A percentile compares a stretch with the other conserved stretches of the same genome.
Conservation (phyloP, 1,140 invertebrate genomes). For the Galleria mellonella region DNA sequence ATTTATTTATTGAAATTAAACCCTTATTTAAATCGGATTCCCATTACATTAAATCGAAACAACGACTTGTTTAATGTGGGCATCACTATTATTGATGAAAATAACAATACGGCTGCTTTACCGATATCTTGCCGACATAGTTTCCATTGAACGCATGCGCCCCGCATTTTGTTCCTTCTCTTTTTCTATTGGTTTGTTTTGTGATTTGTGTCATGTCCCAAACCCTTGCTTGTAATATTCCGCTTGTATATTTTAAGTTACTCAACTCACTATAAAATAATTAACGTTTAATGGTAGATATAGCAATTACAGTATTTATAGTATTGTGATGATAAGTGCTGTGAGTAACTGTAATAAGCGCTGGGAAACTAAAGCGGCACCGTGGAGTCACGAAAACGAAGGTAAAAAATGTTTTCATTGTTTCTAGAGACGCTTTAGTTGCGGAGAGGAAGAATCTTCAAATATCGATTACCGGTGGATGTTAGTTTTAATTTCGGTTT, state of each 20-base stretch:
- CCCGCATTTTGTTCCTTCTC: constrained; percentile 39
- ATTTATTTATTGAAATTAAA: too few relatives aligned
- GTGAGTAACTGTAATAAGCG: constrained; percentile 68
- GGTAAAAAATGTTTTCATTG: constrained; percentile 70
- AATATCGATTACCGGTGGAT: constrained; percentile 49
- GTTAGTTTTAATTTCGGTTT: too few relatives aligned
- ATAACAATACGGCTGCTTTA: constrained; percentile 38
- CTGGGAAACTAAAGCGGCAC: constrained; percentile 71
- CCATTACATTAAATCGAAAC: too few relatives aligned
- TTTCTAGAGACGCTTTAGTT: constrained; percentile 53
- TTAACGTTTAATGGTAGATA: constrained; percentile 55
- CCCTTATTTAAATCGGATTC: too few relatives aligned
- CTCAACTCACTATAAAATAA: constrained; percentile 45
- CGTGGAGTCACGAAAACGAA: constrained; percentile 74
- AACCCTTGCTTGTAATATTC: constrained; percentile 58
- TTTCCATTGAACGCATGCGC: constrained; percentile 55
- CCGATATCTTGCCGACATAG: constrained; percentile 29
- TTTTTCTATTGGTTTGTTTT: constrained; percentile 70
- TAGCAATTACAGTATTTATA: constrained; percentile 52
- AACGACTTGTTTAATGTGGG: too few relatives aligned
- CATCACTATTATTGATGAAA: constrained; percentile 24
- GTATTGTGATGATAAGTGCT: constrained; percentile 73
- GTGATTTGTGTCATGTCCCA: constrained; percentile 58
- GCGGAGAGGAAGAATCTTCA: not conserved
- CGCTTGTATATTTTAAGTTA: constrained; percentile 66